These are phyloP conservation scores for Myotis findleyi DNA, from an alignment of 2,797 vertebrate genomes.

Conservation along the genomic window DNA sequence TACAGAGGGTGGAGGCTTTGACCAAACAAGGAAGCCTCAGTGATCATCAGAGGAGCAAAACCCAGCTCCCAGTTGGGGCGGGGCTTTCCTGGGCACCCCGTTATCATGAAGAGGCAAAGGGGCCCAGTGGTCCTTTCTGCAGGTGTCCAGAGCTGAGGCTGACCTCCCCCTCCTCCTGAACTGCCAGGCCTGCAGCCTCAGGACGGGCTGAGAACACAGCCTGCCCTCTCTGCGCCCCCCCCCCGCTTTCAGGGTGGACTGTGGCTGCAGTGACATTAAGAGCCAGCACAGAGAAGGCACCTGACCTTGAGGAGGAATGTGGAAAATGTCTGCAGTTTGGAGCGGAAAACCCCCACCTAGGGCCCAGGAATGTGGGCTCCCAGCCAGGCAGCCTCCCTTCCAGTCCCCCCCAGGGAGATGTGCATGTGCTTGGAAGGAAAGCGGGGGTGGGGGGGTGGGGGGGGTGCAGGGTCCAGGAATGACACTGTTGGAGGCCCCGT, in stretches of 20 bases:
- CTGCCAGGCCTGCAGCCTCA: background rate
- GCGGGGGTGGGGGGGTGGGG: no score
- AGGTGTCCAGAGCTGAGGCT: background rate
- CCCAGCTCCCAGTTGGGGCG: background rate
- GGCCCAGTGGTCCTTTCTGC: background rate
- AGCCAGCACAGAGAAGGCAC: conserved; percentile 52
- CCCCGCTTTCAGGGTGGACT: background rate
- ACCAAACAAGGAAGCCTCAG: background rate
- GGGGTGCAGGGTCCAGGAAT: background rate
- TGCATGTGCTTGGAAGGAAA: background rate
- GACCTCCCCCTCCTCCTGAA: background rate
- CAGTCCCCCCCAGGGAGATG: background rate
- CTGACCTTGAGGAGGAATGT: conserved; percentile 82
- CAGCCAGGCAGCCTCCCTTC: background rate
- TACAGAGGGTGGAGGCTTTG: background rate
- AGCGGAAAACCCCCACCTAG: conserved; percentile 62
- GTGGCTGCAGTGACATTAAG: conserved; percentile 51
- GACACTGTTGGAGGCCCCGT: background rate
- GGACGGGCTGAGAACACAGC: background rate
- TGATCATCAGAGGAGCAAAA: background rate
- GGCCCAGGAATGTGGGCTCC: conserved; percentile 72
- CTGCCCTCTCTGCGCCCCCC: background rate
- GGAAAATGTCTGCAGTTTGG: conserved; percentile 58
- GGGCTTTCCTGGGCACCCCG: fast-evolving
- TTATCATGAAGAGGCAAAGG: background rate